These are phyloP conservation scores for Onychostruthus taczanowskii DNA, from an alignment of 2,113 vertebrate genomes.

Conservation along the genomic window DNA sequence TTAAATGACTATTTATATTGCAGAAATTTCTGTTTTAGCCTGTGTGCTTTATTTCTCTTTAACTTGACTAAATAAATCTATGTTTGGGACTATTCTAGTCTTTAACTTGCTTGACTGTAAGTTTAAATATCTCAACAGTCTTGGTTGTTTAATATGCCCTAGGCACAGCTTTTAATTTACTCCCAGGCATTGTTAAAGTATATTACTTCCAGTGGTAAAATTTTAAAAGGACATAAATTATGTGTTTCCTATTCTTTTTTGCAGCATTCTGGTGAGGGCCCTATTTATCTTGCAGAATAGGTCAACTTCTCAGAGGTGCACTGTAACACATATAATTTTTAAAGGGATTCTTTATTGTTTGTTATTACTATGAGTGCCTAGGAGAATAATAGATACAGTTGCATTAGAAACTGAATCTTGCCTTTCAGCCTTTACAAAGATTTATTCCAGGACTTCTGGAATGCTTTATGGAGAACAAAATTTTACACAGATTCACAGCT, in stretches of 20 bases:
- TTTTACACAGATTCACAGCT: constrained; percentile 7
- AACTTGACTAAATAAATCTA: constrained; percentile 16
- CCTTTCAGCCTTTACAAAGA: constrained; percentile 24
- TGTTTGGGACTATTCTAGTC: background rate
- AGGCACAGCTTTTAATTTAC: constrained; percentile 29
- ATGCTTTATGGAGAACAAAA: constrained; percentile 1
- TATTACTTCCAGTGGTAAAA: constrained; percentile 26
- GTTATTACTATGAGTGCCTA: constrained; percentile 38
- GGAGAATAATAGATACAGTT: constrained; percentile 41
- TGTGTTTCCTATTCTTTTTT: constrained; percentile 13
- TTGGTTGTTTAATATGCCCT: constrained; percentile 27
- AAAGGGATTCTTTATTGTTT: constrained; percentile 53
- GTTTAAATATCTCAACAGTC: background rate
- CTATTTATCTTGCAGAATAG: constrained; percentile 46
- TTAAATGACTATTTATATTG: background rate
- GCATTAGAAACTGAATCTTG: constrained; percentile 31
- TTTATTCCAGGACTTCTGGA: background rate
- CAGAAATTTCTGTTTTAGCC: background rate
- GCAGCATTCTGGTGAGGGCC: background rate
- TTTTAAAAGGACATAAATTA: constrained; percentile 43
- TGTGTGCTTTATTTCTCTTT: background rate
- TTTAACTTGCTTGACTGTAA: background rate
- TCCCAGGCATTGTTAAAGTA: constrained; percentile 23
- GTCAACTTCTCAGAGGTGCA: constrained; percentile 9
- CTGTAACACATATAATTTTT: constrained; percentile 32